Base-by-base conservation (phyloP, 2,113 vertebrate species). In the Haplotaxodon microlepis region DNA sequence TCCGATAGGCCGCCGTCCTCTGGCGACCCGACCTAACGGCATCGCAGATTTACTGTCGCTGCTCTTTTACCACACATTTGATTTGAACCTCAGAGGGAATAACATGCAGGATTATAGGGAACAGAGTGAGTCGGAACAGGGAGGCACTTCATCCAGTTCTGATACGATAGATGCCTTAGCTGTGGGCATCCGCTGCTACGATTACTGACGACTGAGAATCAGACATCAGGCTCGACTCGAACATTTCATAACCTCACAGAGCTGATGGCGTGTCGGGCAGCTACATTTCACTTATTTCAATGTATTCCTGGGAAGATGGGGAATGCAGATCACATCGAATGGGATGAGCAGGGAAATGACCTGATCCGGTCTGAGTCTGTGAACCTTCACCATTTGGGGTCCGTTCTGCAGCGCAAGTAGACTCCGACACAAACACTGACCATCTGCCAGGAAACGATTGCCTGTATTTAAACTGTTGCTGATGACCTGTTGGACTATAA, bases 21-120 rank as follows among this genome's bases (percentile, higher is more conserved):
- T 24, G 50, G 31, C 2, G 29, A 47, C 61, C 79, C 24, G 1
- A 8, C 66, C 83, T 27, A 8, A 47, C 9, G 2, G 21, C 38
- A 7, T 59, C 27, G 3, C 54, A 4, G 9, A 27, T 21, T 38
- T 59, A 34, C 29, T 10, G 16, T 8, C 4, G 17, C 57, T 47
- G 51, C 59, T 87, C 73, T 82, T 88, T 86, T 82, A 47, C 87
- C 53, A 8, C 36, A 9, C 16, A 16, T 79, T 69, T 59, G 21
- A 82, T 57, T 90, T 80, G 6, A 80, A 34, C 69, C 83, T 83
- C 83, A 8, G 4, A 78, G 16, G 71, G 16, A 78, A 12, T 12
- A 78, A 31, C 24, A 19, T 50, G 42, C 59, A 12, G 24, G 27
- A 78, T 78, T 78, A 78, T 19, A 31, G 27, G 42, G 27, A n/a